phyloP scores from a whole-genome alignment of 2,113 vertebrate species.

The Laterallus jamaicensis region DNA sequence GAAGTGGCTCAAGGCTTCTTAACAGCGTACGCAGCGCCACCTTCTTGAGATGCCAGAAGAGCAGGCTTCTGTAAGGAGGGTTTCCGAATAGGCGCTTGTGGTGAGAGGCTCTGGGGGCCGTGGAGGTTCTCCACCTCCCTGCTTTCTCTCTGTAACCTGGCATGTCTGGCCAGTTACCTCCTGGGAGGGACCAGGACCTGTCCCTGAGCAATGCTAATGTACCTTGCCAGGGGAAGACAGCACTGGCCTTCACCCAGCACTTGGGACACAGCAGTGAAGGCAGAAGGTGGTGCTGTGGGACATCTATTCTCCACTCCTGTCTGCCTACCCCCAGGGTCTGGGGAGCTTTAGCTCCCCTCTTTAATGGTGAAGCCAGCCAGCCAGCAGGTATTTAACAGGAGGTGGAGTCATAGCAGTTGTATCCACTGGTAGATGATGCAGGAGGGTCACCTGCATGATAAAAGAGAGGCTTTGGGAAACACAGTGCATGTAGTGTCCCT shows the following conservation, averaged over 20 bases:
- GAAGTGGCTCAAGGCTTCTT: neutral
- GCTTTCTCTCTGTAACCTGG: neutral
- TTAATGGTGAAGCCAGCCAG: neutral
- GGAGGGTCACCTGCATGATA: neutral
- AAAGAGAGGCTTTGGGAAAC: neutral
- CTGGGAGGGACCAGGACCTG: neutral
- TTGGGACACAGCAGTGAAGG: neutral
- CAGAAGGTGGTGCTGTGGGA: neutral
- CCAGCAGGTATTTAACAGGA: neutral
- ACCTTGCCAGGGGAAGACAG: neutral
- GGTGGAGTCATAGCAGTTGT: neutral
- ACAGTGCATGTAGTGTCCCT: neutral
- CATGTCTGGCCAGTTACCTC: neutral
- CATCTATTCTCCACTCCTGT: neutral
- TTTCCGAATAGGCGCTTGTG: neutral
- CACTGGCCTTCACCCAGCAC: neutral
- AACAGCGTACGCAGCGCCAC: neutral
- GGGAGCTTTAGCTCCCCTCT: neutral
- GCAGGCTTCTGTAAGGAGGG: neutral
- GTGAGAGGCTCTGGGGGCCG: neutral
- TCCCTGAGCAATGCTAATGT: neutral
- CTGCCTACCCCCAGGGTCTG: neutral
- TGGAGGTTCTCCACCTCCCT: neutral
- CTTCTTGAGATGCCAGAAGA: neutral
- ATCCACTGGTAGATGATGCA: neutral